Evolutionary conservation across 2,797 vertebrate genomes (phyloP).

Genomic region (Gila robusta): DNA sequence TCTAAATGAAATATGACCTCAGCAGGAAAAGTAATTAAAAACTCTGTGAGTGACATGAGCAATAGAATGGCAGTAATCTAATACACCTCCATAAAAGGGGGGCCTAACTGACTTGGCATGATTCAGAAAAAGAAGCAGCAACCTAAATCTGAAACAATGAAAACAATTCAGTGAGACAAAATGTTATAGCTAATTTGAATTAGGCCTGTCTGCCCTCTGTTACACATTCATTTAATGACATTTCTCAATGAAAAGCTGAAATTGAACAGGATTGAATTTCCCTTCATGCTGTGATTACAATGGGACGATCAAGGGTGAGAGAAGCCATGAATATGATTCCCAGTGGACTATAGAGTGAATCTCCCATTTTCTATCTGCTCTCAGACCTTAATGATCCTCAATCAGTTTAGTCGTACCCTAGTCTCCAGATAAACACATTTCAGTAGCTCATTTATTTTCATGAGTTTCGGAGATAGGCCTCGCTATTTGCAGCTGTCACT

Average conservation of each 20-base stretch:
- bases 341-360: conserved; percentile 46
- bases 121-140: conserved; percentile 26
- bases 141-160: conserved; percentile 42
- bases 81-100: conserved; percentile 52
- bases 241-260: conserved; percentile 58
- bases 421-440: conserved; percentile 71
- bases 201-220: conserved; percentile 22
- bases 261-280: conserved; percentile 58
- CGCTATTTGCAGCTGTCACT: conserved; percentile 67
- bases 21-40: conserved; percentile 50
- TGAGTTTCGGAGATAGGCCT: conserved; percentile 67
- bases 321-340: conserved; percentile 42
- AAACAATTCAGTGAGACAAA: conserved; percentile 38
- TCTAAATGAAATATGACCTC: conserved; percentile 51
- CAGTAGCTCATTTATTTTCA: conserved; percentile 77
- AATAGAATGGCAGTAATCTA: conserved; percentile 45
- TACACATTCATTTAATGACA: conserved; percentile 43
- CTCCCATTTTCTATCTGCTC: conserved; percentile 61
- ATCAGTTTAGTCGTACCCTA: conserved; percentile 71
- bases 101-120: not conserved
- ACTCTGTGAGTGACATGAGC: conserved; percentile 48
- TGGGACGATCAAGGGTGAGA: conserved; percentile 36
- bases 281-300: conserved; percentile 53
- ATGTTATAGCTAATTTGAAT: conserved; percentile 34
- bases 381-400: conserved; percentile 65